A percentile compares a stretch with the other conserved stretches of the same genome.
These are phyloP conservation scores for Poecile montanus DNA, from an alignment of 2,797 vertebrate species.

Conservation along the genomic window DNA sequence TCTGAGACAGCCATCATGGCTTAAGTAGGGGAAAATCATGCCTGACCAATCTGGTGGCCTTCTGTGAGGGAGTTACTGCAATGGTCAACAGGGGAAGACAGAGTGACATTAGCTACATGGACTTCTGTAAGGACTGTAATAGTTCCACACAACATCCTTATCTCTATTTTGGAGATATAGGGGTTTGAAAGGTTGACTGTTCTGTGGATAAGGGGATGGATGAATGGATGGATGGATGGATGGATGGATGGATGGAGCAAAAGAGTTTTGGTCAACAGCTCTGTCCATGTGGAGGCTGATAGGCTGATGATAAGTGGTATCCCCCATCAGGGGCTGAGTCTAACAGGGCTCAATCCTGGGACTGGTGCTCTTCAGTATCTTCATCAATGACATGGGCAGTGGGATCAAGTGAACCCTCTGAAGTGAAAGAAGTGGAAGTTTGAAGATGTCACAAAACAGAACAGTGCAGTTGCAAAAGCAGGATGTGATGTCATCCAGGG, in stretches of 20 bases:
- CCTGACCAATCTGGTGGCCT: neutral
- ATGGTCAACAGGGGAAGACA: accelerated
- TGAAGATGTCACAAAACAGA: neutral
- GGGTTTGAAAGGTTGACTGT: neutral
- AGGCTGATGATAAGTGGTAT: neutral
- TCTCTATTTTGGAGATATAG: neutral
- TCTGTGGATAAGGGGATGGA: neutral
- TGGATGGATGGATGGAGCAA: neutral
- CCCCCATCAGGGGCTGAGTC: neutral
- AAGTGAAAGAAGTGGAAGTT: neutral
- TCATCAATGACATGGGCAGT: neutral
- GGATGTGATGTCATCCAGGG: neutral
- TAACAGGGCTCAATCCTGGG: neutral
- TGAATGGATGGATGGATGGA: neutral
- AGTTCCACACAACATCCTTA: neutral
- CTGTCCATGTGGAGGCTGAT: neutral
- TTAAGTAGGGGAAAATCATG: neutral
- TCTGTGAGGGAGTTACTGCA: neutral
- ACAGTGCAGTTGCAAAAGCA: neutral
- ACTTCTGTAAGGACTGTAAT: neutral
- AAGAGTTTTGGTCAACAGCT: neutral
- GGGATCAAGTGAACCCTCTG: neutral
- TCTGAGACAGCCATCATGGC: neutral
- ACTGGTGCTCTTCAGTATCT: neutral
- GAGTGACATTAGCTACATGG: neutral